These are phyloP conservation scores for Periophthalmus magnuspinnatus DNA, from an alignment of 2,797 vertebrate genomes.

Conservation along the genomic window DNA sequence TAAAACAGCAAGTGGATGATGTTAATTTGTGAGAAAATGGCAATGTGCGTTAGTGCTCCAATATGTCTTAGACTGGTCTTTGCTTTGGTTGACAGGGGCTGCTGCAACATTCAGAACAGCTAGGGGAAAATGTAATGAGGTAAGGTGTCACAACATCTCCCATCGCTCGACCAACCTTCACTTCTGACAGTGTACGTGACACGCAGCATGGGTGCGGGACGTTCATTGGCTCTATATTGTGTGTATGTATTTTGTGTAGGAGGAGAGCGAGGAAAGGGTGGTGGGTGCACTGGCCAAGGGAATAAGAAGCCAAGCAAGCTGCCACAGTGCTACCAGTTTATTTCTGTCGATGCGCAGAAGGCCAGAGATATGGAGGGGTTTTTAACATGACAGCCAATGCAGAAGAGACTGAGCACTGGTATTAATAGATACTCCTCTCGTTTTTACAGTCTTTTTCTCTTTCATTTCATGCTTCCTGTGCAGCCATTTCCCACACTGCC, in stretches of 20 bases:
- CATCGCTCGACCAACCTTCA: conserved; percentile 61
- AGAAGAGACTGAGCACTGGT: conserved; percentile 22
- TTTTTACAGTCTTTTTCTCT: background rate
- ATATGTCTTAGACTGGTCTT: conserved; percentile 54
- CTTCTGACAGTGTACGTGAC: conserved; percentile 56
- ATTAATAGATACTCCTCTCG: background rate
- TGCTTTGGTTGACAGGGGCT: conserved; percentile 67
- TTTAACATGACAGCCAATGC: conserved; percentile 29
- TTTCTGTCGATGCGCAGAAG: conserved; percentile 37
- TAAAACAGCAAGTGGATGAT: conserved; percentile 26
- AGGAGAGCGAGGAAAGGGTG: conserved; percentile 2
- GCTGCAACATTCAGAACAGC: conserved; percentile 67
- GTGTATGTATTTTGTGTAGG: conserved; percentile 59
- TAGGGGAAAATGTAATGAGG: conserved; percentile 76
- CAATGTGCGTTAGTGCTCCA: conserved; percentile 18
- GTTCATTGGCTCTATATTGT: conserved; percentile 38
- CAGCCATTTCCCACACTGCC: conserved; percentile 11
- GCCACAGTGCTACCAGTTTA: conserved; percentile 50
- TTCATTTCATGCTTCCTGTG: conserved; percentile 8
- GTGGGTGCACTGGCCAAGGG: conserved; percentile 36
- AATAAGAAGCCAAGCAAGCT: conserved; percentile 42
- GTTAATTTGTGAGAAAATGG: conserved; percentile 34
- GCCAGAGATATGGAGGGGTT: conserved; percentile 12
- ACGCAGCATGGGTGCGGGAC: conserved; percentile 17
- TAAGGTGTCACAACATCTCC: conserved; percentile 79